These are phyloP conservation scores for Cryptocephalus moraei DNA, from an alignment of 2,888 invertebrate species.

Conservation along the genomic window DNA sequence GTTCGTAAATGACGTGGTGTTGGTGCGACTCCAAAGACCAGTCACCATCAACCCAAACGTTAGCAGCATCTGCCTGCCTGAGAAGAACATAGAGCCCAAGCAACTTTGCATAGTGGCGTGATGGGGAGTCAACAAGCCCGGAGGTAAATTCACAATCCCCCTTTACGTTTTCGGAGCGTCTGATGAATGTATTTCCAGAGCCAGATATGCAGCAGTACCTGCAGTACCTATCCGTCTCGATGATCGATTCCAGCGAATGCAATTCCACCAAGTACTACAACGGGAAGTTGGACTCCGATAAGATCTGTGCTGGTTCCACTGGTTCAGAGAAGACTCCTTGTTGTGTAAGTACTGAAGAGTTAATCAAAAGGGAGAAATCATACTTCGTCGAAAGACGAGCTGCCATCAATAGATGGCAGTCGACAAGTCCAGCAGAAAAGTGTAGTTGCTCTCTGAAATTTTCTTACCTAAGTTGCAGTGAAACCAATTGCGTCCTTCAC, in stretches of 20 bases:
- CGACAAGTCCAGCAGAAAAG: too few relatives aligned
- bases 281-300: slow-evolving; percentile 44
- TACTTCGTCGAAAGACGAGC: too few relatives aligned
- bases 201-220: slow-evolving; percentile 41
- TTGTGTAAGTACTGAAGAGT: slow-evolving; percentile 41
- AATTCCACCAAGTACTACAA: slow-evolving; percentile 53
- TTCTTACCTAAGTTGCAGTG: too few relatives aligned
- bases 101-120: slow-evolving; percentile 49
- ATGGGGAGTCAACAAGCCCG: slow-evolving; percentile 45
- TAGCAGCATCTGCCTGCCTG: slow-evolving; percentile 48
- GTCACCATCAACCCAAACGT: slow-evolving; percentile 43
- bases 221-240: slow-evolving; percentile 45
- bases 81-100: slow-evolving; percentile 37
- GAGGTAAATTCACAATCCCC: too few relatives aligned
- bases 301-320: slow-evolving; percentile 50
- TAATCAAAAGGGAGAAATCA: neutral
- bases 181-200: slow-evolving; percentile 27
- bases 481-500: too few relatives aligned
- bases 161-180: neutral
- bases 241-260: slow-evolving; percentile 44
- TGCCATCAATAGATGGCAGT: too few relatives aligned
- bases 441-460: too few relatives aligned
- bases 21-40: slow-evolving; percentile 44
- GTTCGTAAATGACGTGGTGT: slow-evolving; percentile 47
- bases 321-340: slow-evolving; percentile 47